Conservation (phyloP, 2,888 invertebrate species). For the Ceraclea dissimilis region DNA sequence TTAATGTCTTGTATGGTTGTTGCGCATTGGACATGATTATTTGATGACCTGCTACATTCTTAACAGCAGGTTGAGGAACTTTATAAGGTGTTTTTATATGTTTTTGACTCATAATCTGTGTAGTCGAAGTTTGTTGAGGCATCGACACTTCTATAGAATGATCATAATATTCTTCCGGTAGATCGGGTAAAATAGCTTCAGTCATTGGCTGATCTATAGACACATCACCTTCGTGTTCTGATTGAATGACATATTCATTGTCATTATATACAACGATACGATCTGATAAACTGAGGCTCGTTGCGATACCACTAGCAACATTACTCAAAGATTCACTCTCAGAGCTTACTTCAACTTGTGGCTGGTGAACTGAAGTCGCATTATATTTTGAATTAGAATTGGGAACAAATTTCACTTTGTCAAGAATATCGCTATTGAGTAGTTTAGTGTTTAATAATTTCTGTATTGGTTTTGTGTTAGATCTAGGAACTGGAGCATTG, state of each 20-base stretch:
- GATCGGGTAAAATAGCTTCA: constrained; percentile 18
- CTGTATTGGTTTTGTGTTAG: constrained; percentile 26
- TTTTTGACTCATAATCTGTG: constrained; percentile 14
- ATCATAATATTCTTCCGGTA: constrained; percentile 14
- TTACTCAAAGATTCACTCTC: constrained; percentile 49
- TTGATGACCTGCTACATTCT: constrained; percentile 30
- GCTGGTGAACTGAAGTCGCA: background rate
- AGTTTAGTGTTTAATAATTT: constrained; percentile 30
- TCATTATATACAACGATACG: constrained; percentile 51
- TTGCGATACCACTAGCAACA: constrained; percentile 50
- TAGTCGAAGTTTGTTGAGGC: constrained; percentile 6
- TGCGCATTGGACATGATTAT: constrained; percentile 47
- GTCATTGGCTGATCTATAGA: constrained; percentile 28
- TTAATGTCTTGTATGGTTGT: constrained; percentile 44
- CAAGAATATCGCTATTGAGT: constrained; percentile 14
- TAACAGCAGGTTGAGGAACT: constrained; percentile 4
- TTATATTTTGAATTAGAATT: constrained; percentile 26
- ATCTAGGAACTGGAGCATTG: constrained; percentile 28
- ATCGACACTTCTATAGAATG: constrained; percentile 9
- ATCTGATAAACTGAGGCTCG: constrained; percentile 49
- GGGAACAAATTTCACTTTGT: constrained; percentile 28
- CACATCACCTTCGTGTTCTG: constrained; percentile 26
- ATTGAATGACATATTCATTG: constrained; percentile 47
- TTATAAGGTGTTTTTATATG: constrained; percentile 10
- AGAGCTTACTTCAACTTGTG: constrained; percentile 36